Evolutionary conservation across 2,797 vertebrate genomes (phyloP).

Genomic region (Hippopotamyrus pictus): DNA sequence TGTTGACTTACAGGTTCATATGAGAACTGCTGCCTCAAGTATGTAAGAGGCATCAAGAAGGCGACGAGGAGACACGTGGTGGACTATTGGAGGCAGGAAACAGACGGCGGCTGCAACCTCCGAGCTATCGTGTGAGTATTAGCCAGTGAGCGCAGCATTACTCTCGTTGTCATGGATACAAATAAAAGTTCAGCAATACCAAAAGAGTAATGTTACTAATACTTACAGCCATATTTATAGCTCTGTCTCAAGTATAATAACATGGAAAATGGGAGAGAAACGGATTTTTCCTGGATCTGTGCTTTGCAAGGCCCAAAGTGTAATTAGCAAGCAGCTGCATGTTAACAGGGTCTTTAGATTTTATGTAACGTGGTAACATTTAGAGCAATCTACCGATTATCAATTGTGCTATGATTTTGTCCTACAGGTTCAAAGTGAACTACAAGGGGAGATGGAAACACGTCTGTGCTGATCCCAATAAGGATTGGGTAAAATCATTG

Average conservation of each 20-base stretch:
- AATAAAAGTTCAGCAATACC: background rate
- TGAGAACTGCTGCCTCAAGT: constrained; percentile 65
- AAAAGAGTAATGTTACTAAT: background rate
- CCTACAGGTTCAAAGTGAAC: constrained; percentile 52
- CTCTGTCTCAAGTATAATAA: background rate
- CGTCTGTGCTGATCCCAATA: constrained; percentile 50
- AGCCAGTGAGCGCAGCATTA: background rate
- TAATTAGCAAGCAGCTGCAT: background rate
- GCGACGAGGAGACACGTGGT: background rate
- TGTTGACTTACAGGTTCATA: constrained; percentile 47
- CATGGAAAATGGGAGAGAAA: background rate
- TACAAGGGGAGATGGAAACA: constrained; percentile 15
- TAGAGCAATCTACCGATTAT: background rate
- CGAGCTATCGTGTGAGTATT: constrained; percentile 58
- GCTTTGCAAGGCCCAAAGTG: background rate
- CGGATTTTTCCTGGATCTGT: background rate
- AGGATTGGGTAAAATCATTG: constrained; percentile 44
- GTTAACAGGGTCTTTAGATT: background rate
- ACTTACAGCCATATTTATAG: background rate
- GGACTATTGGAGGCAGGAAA: constrained; percentile 47
- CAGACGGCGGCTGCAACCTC: constrained; percentile 66
- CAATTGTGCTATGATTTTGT: background rate
- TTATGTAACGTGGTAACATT: background rate
- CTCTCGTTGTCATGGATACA: background rate
- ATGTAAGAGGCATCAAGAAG: background rate